A percentile compares a stretch with the other conserved stretches of the same genome.
Evolutionary conservation across 2,797 vertebrate genomes (phyloP).

Genomic region (Atherinosoma microstoma): DNA sequence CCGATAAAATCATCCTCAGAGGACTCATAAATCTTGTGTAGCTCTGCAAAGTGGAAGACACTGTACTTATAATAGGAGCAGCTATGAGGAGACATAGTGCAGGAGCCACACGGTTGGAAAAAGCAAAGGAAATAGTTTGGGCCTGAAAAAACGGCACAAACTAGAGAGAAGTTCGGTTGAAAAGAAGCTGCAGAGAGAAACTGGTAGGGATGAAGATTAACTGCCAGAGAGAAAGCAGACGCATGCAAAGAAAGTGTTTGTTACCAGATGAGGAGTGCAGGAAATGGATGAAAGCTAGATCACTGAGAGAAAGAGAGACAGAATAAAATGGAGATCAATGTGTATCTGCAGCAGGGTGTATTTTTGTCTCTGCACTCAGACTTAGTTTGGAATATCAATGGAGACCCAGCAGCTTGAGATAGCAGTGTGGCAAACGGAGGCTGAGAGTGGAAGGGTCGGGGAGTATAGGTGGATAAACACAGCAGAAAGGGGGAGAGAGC

Average conservation of each 20-base stretch:
- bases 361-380: conserved; percentile 55
- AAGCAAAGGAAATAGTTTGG: conserved; percentile 22
- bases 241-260: conserved; percentile 38
- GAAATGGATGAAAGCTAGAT: conserved; percentile 45
- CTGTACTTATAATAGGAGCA: conserved; percentile 52
- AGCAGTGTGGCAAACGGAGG: conserved; percentile 28
- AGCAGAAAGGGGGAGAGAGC: conserved; percentile 1
- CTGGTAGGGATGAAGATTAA: conserved; percentile 16
- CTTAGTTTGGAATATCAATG: conserved; percentile 64
- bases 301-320: conserved; percentile 29
- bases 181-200: conserved; percentile 18
- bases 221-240: conserved; percentile 23
- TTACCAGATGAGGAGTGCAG: conserved; percentile 19
- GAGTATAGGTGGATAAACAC: conserved; percentile 17
- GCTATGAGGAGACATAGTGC: conserved; percentile 15
- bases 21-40: conserved; percentile 14
- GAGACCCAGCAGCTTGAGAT: conserved; percentile 34
- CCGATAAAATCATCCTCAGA: conserved; percentile 29
- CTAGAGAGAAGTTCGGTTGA: conserved; percentile 16
- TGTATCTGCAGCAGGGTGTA: conserved; percentile 49
- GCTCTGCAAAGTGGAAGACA: conserved; percentile 32
- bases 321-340: conserved; percentile 63
- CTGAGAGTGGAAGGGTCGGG: conserved; percentile 9
- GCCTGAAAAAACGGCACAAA: conserved; percentile 31
- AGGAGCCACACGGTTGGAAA: conserved; percentile 25